A percentile compares a stretch with the other conserved stretches of the same genome.
phyloP scores from a whole-genome alignment of 2,113 vertebrate genomes.

The Oryzias woworae region DNA sequence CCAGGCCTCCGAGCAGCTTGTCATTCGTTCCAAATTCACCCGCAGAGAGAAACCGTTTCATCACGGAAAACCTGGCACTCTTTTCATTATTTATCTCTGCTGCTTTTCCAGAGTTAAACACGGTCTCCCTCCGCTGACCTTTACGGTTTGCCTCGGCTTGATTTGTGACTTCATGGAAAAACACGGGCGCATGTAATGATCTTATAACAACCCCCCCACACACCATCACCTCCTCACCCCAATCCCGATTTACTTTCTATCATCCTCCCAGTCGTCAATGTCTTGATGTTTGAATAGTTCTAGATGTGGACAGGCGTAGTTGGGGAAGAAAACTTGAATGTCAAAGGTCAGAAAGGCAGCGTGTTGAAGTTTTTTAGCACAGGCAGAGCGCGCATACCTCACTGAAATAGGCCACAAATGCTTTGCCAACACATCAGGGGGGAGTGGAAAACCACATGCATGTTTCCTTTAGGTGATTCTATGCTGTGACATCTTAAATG shows the following conservation, averaged over 20 bases:
- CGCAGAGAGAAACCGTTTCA: constrained; percentile 28
- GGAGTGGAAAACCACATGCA: constrained; percentile 56
- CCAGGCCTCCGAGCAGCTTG: constrained; percentile 37
- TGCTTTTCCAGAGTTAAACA: constrained; percentile 25
- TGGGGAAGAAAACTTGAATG: constrained; percentile 40
- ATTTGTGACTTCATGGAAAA: constrained; percentile 69
- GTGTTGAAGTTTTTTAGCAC: constrained; percentile 43
- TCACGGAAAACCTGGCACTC: constrained; percentile 42
- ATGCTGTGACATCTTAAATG: no score
- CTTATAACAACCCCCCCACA: constrained; percentile 31
- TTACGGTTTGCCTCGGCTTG: constrained; percentile 42
- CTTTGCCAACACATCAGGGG: constrained; percentile 29
- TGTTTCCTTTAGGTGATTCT: no score
- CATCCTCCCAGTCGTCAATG: constrained; percentile 28
- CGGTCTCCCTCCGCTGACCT: constrained; percentile 53
- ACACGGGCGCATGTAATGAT: constrained; percentile 29
- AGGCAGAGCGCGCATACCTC: constrained; percentile 13
- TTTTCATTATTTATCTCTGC: constrained; percentile 28
- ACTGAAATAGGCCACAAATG: constrained; percentile 50
- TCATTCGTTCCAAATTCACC: constrained; percentile 31
- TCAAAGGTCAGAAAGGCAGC: constrained; percentile 59
- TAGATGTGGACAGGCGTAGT: neutral
- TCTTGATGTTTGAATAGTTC: constrained; percentile 17
- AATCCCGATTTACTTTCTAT: constrained; percentile 9
- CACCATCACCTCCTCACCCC: neutral